Evolutionary conservation across 2,888 invertebrate genomes (phyloP).

Genomic region (Drosophila macrothrix): DNA sequence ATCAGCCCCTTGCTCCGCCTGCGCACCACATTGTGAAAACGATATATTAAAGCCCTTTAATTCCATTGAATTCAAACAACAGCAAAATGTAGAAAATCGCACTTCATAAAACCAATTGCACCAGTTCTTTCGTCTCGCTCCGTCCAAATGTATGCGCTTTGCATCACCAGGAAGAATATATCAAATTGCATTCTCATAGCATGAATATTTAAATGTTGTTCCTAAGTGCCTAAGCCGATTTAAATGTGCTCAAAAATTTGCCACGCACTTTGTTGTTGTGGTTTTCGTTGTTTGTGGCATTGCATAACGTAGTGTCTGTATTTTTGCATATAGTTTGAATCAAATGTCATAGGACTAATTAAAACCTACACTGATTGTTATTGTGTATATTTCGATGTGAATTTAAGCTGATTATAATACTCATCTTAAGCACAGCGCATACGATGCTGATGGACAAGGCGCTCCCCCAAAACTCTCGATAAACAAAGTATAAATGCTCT

Average conservation of each 20-base stretch:
- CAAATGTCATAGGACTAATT: constrained; percentile 7
- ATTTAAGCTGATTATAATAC: constrained; percentile 1
- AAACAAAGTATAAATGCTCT: too few relatives aligned
- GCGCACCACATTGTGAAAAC: background rate
- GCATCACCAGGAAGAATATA: background rate
- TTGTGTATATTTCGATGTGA: too few relatives aligned
- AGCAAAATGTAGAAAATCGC: constrained; percentile 16
- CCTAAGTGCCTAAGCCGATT: constrained; percentile 31
- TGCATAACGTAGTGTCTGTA: background rate
- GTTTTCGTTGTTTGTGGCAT: background rate
- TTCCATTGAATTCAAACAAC: constrained; percentile 30
- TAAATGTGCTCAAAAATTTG: background rate
- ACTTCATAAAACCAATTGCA: constrained; percentile 10
- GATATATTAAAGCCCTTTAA: constrained; percentile 52
- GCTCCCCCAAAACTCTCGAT: background rate
- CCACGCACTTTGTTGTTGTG: background rate
- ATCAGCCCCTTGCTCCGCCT: background rate
- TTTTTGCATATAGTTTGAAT: background rate
- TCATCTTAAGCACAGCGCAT: background rate
- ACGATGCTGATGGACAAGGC: background rate
- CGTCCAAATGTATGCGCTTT: background rate
- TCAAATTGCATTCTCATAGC: constrained; percentile 5
- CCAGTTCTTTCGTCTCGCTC: background rate
- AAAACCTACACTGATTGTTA: background rate
- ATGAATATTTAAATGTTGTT: constrained; percentile 36